phyloP scores from a whole-genome alignment of 2,888 invertebrate genomes.

The Rotaria magnacalcarata region DNA sequence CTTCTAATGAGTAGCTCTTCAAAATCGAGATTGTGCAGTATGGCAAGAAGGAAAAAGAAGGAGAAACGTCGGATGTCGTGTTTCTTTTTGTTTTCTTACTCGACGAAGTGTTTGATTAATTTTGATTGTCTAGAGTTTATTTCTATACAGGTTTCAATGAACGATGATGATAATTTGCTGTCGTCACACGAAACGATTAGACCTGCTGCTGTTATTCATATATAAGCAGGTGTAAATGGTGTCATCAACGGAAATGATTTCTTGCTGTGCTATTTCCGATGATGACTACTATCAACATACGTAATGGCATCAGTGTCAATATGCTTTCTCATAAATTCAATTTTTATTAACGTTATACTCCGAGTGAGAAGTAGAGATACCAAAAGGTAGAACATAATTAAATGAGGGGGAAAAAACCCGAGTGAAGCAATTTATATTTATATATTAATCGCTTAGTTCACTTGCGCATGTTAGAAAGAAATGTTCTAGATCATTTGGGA shows the following conservation, averaged over 20 bases:
- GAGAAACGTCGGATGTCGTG: too few species aligned
- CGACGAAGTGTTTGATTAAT: background rate
- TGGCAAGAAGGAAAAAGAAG: background rate
- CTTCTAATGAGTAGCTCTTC: background rate
- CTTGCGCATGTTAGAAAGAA: too few species aligned
- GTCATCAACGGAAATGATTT: background rate
- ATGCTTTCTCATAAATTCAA: background rate
- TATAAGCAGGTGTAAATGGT: slow-evolving; percentile 9
- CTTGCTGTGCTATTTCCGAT: background rate
- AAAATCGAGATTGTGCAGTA: background rate
- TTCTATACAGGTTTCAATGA: too few species aligned
- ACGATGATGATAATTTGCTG: background rate
- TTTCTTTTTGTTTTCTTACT: background rate
- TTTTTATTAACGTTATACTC: background rate
- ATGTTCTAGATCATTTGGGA: too few species aligned
- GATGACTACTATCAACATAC: background rate
- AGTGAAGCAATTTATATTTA: too few species aligned
- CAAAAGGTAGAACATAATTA: too few species aligned
- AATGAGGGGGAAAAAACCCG: too few species aligned
- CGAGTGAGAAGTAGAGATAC: background rate
- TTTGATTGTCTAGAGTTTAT: background rate
- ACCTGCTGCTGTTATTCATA: background rate
- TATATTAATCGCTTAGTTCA: too few species aligned
- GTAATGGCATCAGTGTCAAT: background rate
- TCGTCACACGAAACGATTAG: background rate